Base-by-base conservation (phyloP, 1,140 invertebrate genomes). In the Glossosoma conforme region DNA sequence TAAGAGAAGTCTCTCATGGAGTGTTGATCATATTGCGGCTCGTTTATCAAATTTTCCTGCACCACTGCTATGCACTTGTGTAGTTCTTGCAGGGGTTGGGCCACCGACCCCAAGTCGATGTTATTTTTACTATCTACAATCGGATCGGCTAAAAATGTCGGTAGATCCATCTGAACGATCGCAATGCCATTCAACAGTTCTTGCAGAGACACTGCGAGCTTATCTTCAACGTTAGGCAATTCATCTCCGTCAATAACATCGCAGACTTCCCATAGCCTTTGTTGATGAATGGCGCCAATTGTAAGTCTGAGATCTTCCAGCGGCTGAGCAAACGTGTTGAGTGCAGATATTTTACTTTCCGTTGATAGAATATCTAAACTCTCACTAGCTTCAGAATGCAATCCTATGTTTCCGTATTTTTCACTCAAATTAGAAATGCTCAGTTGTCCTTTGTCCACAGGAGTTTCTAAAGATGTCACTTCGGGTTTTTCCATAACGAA, bases 81-180 rank as follows among this genome's bases (percentile, higher is more conserved):
- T n/a, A 77, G 54, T 51, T 69, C 68, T 40, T 66, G 61, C 1
- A 75, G 46, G n/a, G 72, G 75, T 3, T 58, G 50, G 2, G 66
- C 65, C 9, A 72, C 53, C 8, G 62, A 53, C 49, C 59, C 45
- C 21, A 56, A 11, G n/a, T 52, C 9, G 4, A 11, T 8, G 2
- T 20, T 2, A 15, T 48, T 19, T 3, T 54, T 37, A 2, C 1
- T 9, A 19, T 24, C 22, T 30, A 46, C 20, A 3, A 32, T 17
- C 15, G 40, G 22, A 10, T 41, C 35, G 14, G 44, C 22, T 5
- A 42, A 56, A 13, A 44, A 22, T 15, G 22, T 17, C 6, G 22
- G 14, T 2, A 57, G 11, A 24, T 30, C 25, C 3, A 48, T 54
- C 30, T 58, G 30, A 1, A 58, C 56, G 3, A 18, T 37, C 0